Percentiles rank a stretch among this genome's conserved stretches.
phyloP scores from a whole-genome alignment of 2,113 vertebrate species.

The Rallus limicola region DNA sequence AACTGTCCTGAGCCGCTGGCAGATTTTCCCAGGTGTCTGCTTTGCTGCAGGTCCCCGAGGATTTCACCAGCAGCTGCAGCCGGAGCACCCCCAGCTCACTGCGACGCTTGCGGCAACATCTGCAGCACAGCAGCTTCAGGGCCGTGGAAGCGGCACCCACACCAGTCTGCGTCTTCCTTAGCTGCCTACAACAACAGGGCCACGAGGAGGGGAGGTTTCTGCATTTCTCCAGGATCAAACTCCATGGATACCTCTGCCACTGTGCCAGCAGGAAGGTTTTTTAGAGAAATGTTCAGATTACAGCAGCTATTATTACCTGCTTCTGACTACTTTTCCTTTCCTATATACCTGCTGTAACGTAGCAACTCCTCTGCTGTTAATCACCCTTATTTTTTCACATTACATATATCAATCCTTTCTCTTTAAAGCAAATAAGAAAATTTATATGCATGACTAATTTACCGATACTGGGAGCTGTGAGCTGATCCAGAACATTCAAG shows the following conservation, averaged over 20 bases:
- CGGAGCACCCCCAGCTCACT: accelerated
- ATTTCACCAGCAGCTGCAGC: background rate
- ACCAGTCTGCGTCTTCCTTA: background rate
- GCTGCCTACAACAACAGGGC: too few relatives aligned
- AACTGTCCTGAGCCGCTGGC: background rate
- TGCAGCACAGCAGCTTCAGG: background rate
- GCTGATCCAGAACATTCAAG: background rate
- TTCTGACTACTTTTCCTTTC: background rate
- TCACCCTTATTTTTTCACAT: background rate
- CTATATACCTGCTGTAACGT: background rate
- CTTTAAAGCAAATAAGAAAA: background rate
- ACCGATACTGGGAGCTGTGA: background rate
- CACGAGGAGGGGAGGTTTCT: background rate
- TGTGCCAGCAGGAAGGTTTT: background rate
- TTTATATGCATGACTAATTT: background rate
- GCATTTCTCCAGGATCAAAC: background rate
- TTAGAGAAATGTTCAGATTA: background rate
- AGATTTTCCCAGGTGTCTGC: background rate
- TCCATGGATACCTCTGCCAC: background rate
- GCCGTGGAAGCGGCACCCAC: background rate
- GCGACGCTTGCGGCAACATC: background rate
- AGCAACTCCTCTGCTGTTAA: background rate
- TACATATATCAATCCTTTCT: background rate
- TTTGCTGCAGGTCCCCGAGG: background rate
- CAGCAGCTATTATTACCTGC: background rate